phyloP scores from a whole-genome alignment of 2,888 invertebrate species.

The Ceriagrion tenellum region DNA sequence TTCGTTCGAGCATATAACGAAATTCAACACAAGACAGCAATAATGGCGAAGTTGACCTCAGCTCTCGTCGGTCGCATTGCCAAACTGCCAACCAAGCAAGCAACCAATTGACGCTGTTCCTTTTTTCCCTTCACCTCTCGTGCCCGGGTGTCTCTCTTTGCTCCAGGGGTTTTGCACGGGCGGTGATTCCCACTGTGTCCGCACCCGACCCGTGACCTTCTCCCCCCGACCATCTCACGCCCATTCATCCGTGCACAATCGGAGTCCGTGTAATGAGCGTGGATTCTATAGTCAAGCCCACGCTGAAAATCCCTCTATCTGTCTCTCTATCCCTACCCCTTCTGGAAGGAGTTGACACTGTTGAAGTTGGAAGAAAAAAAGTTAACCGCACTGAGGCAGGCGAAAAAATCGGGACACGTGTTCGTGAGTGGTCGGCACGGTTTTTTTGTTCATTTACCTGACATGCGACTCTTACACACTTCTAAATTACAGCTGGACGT shows the following conservation, averaged over 20 bases:
- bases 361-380: background rate
- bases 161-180: slow-evolving; percentile 29
- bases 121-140: background rate
- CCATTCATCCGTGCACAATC: background rate
- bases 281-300: background rate
- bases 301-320: background rate
- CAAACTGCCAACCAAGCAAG: too few relatives aligned
- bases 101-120: too few relatives aligned
- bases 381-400: too few relatives aligned
- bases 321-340: background rate
- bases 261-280: background rate
- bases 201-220: slow-evolving; percentile 26
- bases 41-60: too few relatives aligned
- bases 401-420: too few relatives aligned
- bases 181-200: background rate
- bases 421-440: too few relatives aligned
- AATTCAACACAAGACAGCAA: too few relatives aligned
- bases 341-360: background rate
- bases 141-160: background rate
- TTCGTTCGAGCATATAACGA: too few relatives aligned
- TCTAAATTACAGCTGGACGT: too few relatives aligned
- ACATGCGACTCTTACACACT: too few relatives aligned
- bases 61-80: too few relatives aligned
- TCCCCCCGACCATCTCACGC: background rate
- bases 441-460: too few relatives aligned